Evolutionary conservation across 2,888 invertebrate genomes (phyloP).

Genomic region (Lasius platythorax): DNA sequence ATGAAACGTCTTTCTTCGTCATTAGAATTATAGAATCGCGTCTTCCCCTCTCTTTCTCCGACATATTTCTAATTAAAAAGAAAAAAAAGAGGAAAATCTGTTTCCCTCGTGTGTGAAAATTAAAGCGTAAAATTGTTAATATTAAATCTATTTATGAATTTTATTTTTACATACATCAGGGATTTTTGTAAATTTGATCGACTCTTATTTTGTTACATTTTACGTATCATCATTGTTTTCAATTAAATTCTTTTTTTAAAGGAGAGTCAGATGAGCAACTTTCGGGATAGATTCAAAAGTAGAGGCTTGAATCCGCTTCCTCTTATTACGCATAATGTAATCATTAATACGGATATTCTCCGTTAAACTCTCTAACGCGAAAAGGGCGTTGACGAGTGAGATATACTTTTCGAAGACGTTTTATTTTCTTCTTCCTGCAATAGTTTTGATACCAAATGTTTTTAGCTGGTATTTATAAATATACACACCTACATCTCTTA

Average conservation of each 20-base stretch:
- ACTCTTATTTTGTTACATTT: not conserved
- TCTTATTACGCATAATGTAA: not conserved
- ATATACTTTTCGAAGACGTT: constrained; percentile 65
- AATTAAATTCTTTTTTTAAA: not conserved
- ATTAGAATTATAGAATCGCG: constrained; percentile 20
- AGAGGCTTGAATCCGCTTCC: not conserved
- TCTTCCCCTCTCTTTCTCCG: constrained; percentile 49
- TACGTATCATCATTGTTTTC: not conserved
- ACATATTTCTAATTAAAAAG: constrained; percentile 1
- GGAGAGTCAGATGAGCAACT: not conserved
- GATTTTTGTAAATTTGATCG: not conserved
- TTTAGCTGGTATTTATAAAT: constrained; percentile 79
- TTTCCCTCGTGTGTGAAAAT: constrained; percentile 13
- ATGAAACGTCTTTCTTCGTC: constrained; percentile 38
- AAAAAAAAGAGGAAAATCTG: not conserved
- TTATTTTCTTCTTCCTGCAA: constrained; percentile 72
- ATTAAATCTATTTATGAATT: not conserved
- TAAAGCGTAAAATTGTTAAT: not conserved
- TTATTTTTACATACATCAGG: not conserved
- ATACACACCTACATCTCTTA: constrained; percentile 79
- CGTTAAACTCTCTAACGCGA: not conserved
- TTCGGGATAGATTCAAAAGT: not conserved
- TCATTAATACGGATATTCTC: not conserved
- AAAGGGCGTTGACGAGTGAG: constrained; percentile 29
- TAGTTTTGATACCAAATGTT: constrained; percentile 84